phyloP scores from a whole-genome alignment of 2,888 invertebrate species.

The Ornithoptera priamus region DNA sequence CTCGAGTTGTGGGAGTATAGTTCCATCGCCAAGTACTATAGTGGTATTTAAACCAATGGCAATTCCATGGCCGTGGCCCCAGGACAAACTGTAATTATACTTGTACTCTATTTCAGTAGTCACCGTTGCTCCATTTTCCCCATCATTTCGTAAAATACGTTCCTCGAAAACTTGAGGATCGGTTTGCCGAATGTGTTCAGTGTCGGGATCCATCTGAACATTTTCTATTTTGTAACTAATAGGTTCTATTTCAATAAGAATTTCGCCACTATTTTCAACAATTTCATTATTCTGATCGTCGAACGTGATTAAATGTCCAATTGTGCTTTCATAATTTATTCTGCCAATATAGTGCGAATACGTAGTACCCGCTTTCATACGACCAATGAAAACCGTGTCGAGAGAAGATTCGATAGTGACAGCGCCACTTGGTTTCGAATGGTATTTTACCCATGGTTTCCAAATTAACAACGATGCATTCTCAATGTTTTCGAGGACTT shows the following conservation, averaged over 20 bases:
- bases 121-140: constrained; percentile 80
- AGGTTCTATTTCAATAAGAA: constrained; percentile 90
- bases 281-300: constrained; percentile 81
- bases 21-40: constrained; percentile 81
- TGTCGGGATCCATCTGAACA: constrained; percentile 80
- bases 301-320: constrained; percentile 85
- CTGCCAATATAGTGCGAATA: constrained; percentile 84
- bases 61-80: constrained; percentile 89
- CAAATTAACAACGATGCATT: constrained; percentile 88
- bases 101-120: constrained; percentile 87
- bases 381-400: constrained; percentile 65
- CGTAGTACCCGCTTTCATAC: constrained; percentile 56
- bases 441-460: constrained; percentile 87
- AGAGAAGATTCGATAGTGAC: constrained; percentile 79
- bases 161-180: constrained; percentile 78
- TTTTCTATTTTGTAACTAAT: constrained; percentile 86
- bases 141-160: constrained; percentile 74
- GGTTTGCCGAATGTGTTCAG: constrained; percentile 69
- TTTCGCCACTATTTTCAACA: constrained; percentile 83
- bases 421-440: constrained; percentile 83
- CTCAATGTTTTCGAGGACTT: constrained; percentile 88
- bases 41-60: constrained; percentile 85
- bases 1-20: constrained; percentile 79
- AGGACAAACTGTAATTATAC: constrained; percentile 85
- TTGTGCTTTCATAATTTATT: constrained; percentile 82